A percentile compares a stretch with the other conserved stretches of the same genome.
Conservation (phyloP, 2,888 invertebrate genomes). For the Lymantria monacha region DNA sequence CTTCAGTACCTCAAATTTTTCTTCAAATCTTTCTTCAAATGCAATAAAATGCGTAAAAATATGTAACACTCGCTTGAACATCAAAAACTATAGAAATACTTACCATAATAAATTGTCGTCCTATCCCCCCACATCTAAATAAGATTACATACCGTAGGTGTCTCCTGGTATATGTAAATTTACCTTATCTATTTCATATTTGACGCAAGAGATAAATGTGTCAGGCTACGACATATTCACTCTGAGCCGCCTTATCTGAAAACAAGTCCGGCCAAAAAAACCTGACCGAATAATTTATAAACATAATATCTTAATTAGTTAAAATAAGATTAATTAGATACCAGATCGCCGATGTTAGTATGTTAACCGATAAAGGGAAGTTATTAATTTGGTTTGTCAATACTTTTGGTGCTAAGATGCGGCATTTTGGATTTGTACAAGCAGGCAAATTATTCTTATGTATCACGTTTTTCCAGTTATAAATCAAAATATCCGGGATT, state of each 20-base stretch:
- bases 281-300: conserved; percentile 35
- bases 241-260: conserved; percentile 38
- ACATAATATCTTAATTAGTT: conserved; percentile 59
- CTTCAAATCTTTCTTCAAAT: no score
- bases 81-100: no score
- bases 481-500: not conserved
- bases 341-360: conserved; percentile 27
- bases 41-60: no score
- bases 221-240: conserved; percentile 30
- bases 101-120: no score
- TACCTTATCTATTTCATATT: conserved; percentile 59
- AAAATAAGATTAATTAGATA: conserved; percentile 49
- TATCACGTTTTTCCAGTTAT: not conserved
- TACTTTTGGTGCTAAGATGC: conserved; percentile 9
- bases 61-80: no score
- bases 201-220: conserved; percentile 62
- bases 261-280: conserved; percentile 37
- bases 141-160: not conserved
- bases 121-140: no score
- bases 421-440: not conserved
- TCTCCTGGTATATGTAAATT: conserved; percentile 10
- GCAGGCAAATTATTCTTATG: not conserved
- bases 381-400: conserved; percentile 35
- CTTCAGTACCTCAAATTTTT: no score
- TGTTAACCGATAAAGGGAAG: conserved; percentile 20